A percentile compares a stretch with the other conserved stretches of the same genome.
Conservation (phyloP, 1,140 invertebrate genomes). For the Brachionus koreanus region DNA sequence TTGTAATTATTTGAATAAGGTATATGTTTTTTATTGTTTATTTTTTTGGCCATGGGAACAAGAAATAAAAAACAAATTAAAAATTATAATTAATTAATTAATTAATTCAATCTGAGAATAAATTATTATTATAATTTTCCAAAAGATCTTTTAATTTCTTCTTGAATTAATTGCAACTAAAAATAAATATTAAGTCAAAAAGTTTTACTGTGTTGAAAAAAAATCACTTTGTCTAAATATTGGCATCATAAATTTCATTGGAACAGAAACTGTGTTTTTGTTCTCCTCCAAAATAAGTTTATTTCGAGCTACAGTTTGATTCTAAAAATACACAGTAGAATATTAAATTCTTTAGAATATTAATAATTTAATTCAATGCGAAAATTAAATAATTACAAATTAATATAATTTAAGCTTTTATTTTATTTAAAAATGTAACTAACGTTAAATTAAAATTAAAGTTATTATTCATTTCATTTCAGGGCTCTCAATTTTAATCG, state of each 20-base stretch:
- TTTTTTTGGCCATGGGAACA: too few relatives aligned
- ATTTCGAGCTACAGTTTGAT: background rate
- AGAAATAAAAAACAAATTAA: too few relatives aligned
- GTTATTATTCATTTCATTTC: background rate
- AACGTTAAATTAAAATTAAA: background rate
- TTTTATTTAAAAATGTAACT: background rate
- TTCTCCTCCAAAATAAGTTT: constrained; percentile 10
- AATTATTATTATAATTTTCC: too few relatives aligned
- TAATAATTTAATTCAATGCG: too few relatives aligned
- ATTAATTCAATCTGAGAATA: too few relatives aligned
- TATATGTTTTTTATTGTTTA: too few relatives aligned
- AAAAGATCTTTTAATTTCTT: too few relatives aligned
- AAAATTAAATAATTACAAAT: too few relatives aligned
- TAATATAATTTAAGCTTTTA: background rate
- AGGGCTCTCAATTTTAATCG: background rate
- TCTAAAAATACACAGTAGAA: background rate
- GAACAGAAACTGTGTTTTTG: constrained; percentile 17
- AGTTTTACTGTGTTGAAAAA: background rate
- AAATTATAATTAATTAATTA: too few relatives aligned
- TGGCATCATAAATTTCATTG: constrained; percentile 7
- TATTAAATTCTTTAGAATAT: background rate
- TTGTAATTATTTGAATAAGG: too few relatives aligned
- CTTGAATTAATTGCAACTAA: too few relatives aligned
- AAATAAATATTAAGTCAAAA: background rate
- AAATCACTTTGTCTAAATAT: background rate